A percentile compares a stretch with the other conserved stretches of the same genome.
Evolutionary conservation across 2,888 invertebrate genomes (phyloP).

Genomic region (Phyllotreta cruciferae): DNA sequence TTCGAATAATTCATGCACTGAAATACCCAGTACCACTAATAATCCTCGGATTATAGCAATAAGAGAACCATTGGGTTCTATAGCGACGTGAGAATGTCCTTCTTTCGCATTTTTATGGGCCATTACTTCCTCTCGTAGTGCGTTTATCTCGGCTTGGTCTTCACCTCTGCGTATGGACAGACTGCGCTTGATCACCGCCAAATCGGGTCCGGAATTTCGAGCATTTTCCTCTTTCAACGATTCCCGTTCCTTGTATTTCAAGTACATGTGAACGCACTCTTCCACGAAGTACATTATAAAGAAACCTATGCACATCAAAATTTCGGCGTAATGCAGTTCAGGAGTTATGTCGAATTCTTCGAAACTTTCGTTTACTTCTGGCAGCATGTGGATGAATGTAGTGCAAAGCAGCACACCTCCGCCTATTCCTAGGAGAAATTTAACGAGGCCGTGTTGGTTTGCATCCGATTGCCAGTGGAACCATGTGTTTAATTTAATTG

Average conservation of each 20-base stretch:
- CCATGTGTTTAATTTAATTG: slow-evolving; percentile 72
- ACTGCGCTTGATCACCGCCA: slow-evolving; percentile 51
- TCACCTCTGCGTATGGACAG: slow-evolving; percentile 52
- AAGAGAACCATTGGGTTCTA: slow-evolving; percentile 50
- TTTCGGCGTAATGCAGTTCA: slow-evolving; percentile 71
- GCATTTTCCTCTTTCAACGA: too few relatives aligned
- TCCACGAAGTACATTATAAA: slow-evolving; percentile 82
- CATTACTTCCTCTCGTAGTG: slow-evolving; percentile 56
- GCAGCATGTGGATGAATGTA: slow-evolving; percentile 81
- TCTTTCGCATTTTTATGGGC: too few relatives aligned
- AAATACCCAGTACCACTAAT: slow-evolving; percentile 81
- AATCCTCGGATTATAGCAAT: slow-evolving; percentile 69
- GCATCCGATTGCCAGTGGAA: slow-evolving; percentile 63
- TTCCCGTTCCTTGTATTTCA: slow-evolving; percentile 61
- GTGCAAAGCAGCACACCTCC: slow-evolving; percentile 85
- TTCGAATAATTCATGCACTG: slow-evolving; percentile 87
- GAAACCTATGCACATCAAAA: slow-evolving; percentile 78
- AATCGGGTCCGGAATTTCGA: slow-evolving; percentile 21
- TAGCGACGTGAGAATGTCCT: slow-evolving; percentile 49
- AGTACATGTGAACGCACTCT: slow-evolving; percentile 75
- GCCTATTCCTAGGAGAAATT: slow-evolving; percentile 76
- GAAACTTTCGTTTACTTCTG: slow-evolving; percentile 77
- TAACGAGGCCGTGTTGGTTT: slow-evolving; percentile 63
- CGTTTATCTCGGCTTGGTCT: neutral
- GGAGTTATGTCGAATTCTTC: slow-evolving; percentile 66